Evolutionary conservation across 2,888 invertebrate species (phyloP), one percentile per base, ranked within the genome.

Genomic region (Laothoe populi): DNA sequence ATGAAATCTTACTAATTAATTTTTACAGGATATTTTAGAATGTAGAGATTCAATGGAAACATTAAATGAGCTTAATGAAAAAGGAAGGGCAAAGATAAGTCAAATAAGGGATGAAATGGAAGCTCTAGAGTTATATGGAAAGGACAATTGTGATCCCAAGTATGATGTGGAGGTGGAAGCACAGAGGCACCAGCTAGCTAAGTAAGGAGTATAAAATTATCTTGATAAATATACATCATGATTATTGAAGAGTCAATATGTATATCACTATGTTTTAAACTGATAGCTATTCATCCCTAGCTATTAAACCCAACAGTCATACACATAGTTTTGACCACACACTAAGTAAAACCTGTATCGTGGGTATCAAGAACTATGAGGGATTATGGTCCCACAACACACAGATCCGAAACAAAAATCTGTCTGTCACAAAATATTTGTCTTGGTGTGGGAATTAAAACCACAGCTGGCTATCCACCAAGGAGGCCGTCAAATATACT

Each of bases 1-100:
- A 31, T 31, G 1, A 13, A 42, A 13, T 35, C 21, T 4, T 42
- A 24, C 13, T 11, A 23, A 0, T 44, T 45, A n/a, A n/a, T 35
- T 4, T n/a, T 57, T 57, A n/a, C 24, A 97, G 97, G 97, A 97
- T 77, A 96, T 97, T 70, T 92, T 96, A 77, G 94, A 94, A 82
- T 97, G 96, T 80, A 94, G 93, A 44, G 96, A 96, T 0, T 95
- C 96, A 0, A 92, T 96, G 74, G 94, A 95, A 69, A 93, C 94
- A 65, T 86, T 97, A 61, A 95, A 96, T 77, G 94, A 94, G 63
- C 86, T 97, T 2, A 97, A 97, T 83, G 95, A 95, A 77, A 95
- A 95, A 69, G 97, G 97, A 2, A 94, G 97, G 71, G 87, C 90
- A 16, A 95, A 95, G 83, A 94, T 97, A 71, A 93, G 95, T 0